Evolutionary conservation across 2,888 invertebrate genomes (phyloP).

Genomic region (Meiosimyza platycephala): DNA sequence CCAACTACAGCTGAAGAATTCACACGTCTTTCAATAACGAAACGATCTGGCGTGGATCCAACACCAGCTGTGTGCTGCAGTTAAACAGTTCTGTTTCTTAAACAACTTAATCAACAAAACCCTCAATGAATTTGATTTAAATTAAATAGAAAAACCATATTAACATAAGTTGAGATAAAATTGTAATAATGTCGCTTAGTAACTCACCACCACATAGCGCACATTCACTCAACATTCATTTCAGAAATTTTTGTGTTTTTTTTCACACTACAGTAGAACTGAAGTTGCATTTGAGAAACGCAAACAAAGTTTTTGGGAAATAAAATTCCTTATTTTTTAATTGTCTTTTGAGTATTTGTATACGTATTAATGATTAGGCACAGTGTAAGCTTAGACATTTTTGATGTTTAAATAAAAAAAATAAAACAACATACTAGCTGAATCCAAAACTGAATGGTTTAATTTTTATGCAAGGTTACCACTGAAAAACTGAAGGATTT

Average conservation of each 20-base stretch:
- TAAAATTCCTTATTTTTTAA: not conserved
- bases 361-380: constrained; percentile 6
- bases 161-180: constrained; percentile 11
- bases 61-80: constrained; percentile 95
- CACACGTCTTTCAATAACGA: constrained; percentile 88
- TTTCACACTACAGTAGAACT: constrained; percentile 16
- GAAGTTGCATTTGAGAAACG: not conserved
- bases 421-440: not conserved
- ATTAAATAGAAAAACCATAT: not conserved
- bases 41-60: constrained; percentile 89
- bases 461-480: too few species aligned
- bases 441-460: too few species aligned
- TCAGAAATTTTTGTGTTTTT: constrained; percentile 1
- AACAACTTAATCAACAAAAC: too few species aligned
- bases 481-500: too few species aligned
- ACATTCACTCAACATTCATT: not conserved
- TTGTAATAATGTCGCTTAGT: constrained; percentile 15
- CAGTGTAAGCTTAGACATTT: constrained; percentile 19
- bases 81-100: constrained; percentile 69
- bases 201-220: not conserved
- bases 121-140: not conserved
- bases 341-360: constrained; percentile 6
- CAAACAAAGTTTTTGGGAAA: constrained; percentile 21
- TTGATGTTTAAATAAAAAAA: constrained; percentile 29
- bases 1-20: constrained; percentile 94